A percentile compares a stretch with the other conserved stretches of the same genome.
phyloP scores from a whole-genome alignment of 2,888 invertebrate genomes.

The Cryptus viduatorius region DNA sequence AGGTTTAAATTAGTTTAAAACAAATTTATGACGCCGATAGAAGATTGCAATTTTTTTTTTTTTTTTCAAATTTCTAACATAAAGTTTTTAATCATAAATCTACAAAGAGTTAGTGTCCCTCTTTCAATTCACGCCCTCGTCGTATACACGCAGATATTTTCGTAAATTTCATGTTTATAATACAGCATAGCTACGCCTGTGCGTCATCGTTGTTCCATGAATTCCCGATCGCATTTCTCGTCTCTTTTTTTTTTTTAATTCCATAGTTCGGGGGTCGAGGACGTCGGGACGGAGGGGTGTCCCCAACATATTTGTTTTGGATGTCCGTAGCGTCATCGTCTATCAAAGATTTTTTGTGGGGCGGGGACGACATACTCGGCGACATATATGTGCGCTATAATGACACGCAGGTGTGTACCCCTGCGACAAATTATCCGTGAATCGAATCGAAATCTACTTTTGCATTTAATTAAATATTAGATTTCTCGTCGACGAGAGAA shows the following conservation, averaged over 20 bases:
- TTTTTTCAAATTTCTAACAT: background rate
- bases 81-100: background rate
- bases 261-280: slow-evolving; percentile 72
- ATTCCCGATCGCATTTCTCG: slow-evolving; percentile 72
- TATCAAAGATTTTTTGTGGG: slow-evolving; percentile 67
- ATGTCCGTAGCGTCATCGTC: slow-evolving; percentile 65
- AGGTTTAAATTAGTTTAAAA: background rate
- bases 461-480: slow-evolving; percentile 77
- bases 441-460: slow-evolving; percentile 76
- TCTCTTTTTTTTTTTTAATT: slow-evolving; percentile 71
- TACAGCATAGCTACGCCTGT: slow-evolving; percentile 58
- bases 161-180: slow-evolving; percentile 3
- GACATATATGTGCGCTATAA: slow-evolving; percentile 63
- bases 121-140: background rate
- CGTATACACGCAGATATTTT: background rate
- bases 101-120: too few relatives aligned
- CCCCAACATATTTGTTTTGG: slow-evolving; percentile 79
- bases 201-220: slow-evolving; percentile 72
- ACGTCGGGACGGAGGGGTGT: slow-evolving; percentile 65
- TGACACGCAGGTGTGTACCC: slow-evolving; percentile 81
- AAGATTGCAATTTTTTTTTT: background rate
- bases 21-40: background rate
- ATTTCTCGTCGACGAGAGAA: background rate
- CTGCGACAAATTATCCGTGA: slow-evolving; percentile 75
- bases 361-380: slow-evolving; percentile 40